Base-by-base conservation (phyloP, 2,797 vertebrate genomes). In the Crenichthys baileyi region DNA sequence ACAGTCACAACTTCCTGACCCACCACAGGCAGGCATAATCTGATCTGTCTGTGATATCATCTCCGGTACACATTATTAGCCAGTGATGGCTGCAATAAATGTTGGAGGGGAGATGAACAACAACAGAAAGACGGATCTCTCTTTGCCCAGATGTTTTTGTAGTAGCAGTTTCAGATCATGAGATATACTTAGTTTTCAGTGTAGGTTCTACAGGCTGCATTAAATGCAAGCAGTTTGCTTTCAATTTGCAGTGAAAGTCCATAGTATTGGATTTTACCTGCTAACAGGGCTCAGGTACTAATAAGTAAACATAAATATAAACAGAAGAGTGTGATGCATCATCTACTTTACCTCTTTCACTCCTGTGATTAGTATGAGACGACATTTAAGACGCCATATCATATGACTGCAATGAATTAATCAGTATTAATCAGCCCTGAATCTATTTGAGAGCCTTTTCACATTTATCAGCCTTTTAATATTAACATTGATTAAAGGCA, bases 401-500 rank as follows among this genome's bases (percentile, higher is more conserved):
- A 89, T 90, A 90, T 84, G 83, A 85, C 82, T 63, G 75, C 90
- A 93, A 95, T 93, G 94, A 95, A 95, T 95, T 95, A 92, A 94
- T 88, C 90, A 88, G 85, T 91, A 95, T 94, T 94, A 92, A 95
- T 95, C 92, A 94, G 88, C 79, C 73, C 75, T 70, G 71, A 83
- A 80, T 90, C 86, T 84, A 84, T 86, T 91, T 89, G 82, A 84
- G 87, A 86, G 78, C 79, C 90, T 72, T 82, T 83, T 91, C 87
- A 83, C 89, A 96, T 94, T 93, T 91, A 95, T 94, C 90, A 93
- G 89, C 81, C 90, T 94, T 93, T 95, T 94, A 94, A 94, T 94
- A 95, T 93, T 93, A 93, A 90, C 91, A 91, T 88, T 91, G 92
- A 93, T 93, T 93, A 95, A 93, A 90, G 89, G 88, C 89, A 86